Percentiles rank a stretch among this genome's conserved stretches.
Conservation (phyloP, 2,888 invertebrate species). For the Helicoverpa assulta region DNA sequence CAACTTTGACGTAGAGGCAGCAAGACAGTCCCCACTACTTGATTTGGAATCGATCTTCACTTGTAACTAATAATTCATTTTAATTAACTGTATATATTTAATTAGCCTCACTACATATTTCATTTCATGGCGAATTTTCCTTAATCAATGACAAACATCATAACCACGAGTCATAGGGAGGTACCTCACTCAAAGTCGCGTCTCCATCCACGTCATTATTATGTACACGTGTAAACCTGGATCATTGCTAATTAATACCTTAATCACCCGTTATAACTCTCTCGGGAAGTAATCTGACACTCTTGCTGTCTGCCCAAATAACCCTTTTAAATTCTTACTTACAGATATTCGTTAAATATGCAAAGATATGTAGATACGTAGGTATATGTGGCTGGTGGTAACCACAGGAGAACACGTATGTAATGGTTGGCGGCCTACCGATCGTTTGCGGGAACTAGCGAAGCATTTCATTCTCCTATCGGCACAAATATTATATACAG, state of each 20-base stretch:
- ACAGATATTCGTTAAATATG: neutral
- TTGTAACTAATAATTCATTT: too few species aligned
- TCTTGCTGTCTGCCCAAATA: neutral
- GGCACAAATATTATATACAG: conserved; percentile 43
- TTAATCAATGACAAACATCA: neutral
- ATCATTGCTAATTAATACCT: neutral
- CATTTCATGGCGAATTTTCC: neutral
- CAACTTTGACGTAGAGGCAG: neutral
- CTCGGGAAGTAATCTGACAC: neutral
- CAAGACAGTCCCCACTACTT: too few species aligned
- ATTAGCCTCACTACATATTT: too few species aligned
- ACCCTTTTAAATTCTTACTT: neutral
- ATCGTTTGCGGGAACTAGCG: conserved; percentile 21
- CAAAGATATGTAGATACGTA: neutral
- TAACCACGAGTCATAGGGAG: neutral
- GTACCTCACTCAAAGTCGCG: neutral
- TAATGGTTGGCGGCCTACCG: neutral
- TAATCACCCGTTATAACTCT: neutral
- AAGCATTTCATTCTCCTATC: conserved; percentile 28
- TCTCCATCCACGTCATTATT: neutral
- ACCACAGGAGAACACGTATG: conserved; percentile 19
- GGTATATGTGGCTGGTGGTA: neutral
- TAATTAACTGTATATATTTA: too few species aligned
- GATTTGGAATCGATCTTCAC: neutral
- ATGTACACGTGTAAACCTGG: neutral